Evolutionary conservation across 2,888 invertebrate genomes (phyloP).

Genomic region (Cosmia pyralina): DNA sequence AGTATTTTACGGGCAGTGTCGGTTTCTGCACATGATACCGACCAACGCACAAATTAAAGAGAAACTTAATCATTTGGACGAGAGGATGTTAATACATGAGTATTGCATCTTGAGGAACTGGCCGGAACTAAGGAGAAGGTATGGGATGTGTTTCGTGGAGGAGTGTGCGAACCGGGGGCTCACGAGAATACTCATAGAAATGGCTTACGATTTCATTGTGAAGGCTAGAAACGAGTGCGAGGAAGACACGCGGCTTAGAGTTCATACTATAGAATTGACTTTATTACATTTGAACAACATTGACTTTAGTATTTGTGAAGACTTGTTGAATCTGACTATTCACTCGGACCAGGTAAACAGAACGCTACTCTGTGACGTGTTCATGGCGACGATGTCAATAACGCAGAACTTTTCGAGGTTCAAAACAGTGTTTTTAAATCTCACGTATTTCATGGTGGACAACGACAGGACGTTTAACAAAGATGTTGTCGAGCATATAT

Average conservation of each 20-base stretch:
- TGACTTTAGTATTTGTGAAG: slow-evolving; percentile 69
- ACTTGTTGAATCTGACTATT: slow-evolving; percentile 68
- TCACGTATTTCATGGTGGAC: slow-evolving; percentile 74
- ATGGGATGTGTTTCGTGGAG: slow-evolving; percentile 71
- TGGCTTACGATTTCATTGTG: slow-evolving; percentile 73
- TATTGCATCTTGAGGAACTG: slow-evolving; percentile 71
- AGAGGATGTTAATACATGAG: slow-evolving; percentile 73
- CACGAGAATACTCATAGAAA: slow-evolving; percentile 76
- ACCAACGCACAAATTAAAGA: slow-evolving; percentile 46
- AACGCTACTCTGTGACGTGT: slow-evolving; percentile 74
- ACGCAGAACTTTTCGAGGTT: slow-evolving; percentile 85
- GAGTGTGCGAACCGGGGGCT: slow-evolving; percentile 75
- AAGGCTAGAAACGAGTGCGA: slow-evolving; percentile 48
- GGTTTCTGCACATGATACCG: slow-evolving; percentile 70
- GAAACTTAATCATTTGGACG: slow-evolving; percentile 65
- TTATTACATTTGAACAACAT: slow-evolving; percentile 76
- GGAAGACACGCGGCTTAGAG: slow-evolving; percentile 64
- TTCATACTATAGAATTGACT: slow-evolving; percentile 70
- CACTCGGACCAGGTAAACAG: slow-evolving; percentile 32
- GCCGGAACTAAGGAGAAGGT: slow-evolving; percentile 66
- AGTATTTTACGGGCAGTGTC: slow-evolving; percentile 61
- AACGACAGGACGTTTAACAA: slow-evolving; percentile 69
- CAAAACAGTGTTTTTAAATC: slow-evolving; percentile 77
- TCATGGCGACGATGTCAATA: slow-evolving; percentile 76
- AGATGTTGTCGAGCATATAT: slow-evolving; percentile 71